These are phyloP conservation scores for Dicycla oo DNA, from an alignment of 2,888 invertebrate species.

Conservation along the genomic window DNA sequence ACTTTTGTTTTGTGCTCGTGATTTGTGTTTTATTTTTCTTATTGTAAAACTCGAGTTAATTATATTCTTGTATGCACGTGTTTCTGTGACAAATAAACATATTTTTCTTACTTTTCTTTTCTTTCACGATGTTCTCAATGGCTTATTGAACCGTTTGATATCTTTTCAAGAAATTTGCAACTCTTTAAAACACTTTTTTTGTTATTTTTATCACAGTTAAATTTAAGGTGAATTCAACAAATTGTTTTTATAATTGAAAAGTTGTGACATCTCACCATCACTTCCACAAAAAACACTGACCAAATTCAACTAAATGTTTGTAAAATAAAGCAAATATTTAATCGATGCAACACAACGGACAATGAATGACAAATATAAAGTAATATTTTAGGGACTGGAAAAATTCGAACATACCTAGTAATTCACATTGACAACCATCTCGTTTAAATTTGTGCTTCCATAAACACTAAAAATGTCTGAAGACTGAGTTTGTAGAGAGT, in stretches of 20 bases:
- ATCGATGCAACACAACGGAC: not conserved
- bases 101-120: no score
- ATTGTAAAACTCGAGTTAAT: no score
- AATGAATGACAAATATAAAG: no score
- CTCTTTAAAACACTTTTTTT: slow-evolving; percentile 1
- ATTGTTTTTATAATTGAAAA: not conserved
- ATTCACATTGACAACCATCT: not conserved
- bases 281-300: not conserved
- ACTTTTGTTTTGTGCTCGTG: no score
- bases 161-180: not conserved
- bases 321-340: not conserved
- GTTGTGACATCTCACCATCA: no score
- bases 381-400: not conserved
- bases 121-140: not conserved
- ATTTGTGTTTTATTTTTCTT: no score
- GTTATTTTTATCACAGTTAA: not conserved
- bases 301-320: not conserved
- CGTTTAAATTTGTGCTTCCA: not conserved
- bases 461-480: not conserved
- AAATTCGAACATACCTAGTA: slow-evolving; percentile 7
- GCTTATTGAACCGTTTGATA: not conserved
- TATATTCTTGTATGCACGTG: no score
- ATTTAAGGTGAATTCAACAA: not conserved
- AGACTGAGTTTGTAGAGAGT: not conserved
- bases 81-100: no score